Evolutionary conservation across 2,888 invertebrate species (phyloP), one percentile per base, ranked within the genome.

Genomic region (Ametastegia equiseti): DNA sequence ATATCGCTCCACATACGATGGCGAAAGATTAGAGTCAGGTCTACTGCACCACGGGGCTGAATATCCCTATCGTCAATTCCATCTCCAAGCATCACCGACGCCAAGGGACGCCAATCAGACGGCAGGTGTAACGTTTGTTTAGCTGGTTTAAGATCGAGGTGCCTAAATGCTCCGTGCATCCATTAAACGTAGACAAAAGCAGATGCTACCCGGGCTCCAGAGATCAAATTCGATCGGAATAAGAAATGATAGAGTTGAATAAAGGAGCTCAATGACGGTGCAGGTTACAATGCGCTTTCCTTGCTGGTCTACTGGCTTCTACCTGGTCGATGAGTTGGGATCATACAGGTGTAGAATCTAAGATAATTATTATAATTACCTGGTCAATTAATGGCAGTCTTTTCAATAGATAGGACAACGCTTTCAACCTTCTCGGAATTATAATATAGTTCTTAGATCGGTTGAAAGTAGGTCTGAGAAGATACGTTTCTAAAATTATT

Each of bases 141-240:
- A 13, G 27, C 54, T 42, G 75, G 54, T 4, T 54, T 75, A 7
- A 75, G 27, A 19, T 33, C 42, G n/a, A 39, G 63, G 60, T 78
- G 39, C 30, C 60, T 45, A 60, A 78, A 63, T 23, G 27, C n/a
- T 78, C 15, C 60, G 30, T 36, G 71, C 71, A 71, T 69, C 80
- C 80, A 80, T 80, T 80, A 80, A 73, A 42, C 23, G 71, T 42
- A 69, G 71, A 80, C 80, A 73, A 80, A 80, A 71, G 80, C 80
- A 54, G 71, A 73, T 71, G 71, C 23, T 71, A 42, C 23, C 6
- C 15, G 80, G 19, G 39, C n/a, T 65, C 30, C 45, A 27, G 69
- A 67, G 71, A 60, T 80, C 15, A 63, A 78, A 78, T 78, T 57
- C 27, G 39, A 39, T 39, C 23, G 42, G 36, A 57, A 27, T 27